A percentile compares a stretch with the other conserved stretches of the same genome.
Evolutionary conservation across 2,888 invertebrate species (phyloP).

Genomic region (Chymomyza fuscimana): DNA sequence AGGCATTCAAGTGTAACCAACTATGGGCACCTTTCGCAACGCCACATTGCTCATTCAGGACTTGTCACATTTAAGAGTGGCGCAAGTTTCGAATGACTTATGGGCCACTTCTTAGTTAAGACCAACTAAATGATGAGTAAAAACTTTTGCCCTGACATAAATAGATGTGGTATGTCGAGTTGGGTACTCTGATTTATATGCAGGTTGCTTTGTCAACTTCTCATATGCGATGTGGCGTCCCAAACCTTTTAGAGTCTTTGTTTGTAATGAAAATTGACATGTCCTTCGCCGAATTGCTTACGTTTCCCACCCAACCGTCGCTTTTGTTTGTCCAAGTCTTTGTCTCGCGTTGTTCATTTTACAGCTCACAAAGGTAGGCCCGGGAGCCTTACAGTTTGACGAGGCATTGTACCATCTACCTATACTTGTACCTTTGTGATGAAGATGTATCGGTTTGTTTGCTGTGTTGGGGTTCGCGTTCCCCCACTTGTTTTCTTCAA

Average conservation of each 20-base stretch:
- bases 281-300: constrained; percentile 10
- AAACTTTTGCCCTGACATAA: constrained; percentile 44
- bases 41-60: constrained; percentile 3
- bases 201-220: not conserved
- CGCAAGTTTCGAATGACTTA: constrained; percentile 51
- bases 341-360: constrained; percentile 8
- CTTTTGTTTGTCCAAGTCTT: constrained; percentile 1
- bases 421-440: constrained; percentile 1
- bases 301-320: not conserved
- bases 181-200: constrained; percentile 10
- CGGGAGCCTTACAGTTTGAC: not conserved
- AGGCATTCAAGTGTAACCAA: constrained; percentile 5
- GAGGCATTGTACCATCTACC: not conserved
- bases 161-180: constrained; percentile 4
- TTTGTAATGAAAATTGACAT: constrained; percentile 65
- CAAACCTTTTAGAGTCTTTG: constrained; percentile 48
- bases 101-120: constrained; percentile 48
- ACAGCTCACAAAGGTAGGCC: constrained; percentile 7
- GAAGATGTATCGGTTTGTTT: constrained; percentile 10
- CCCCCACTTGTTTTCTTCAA: not conserved
- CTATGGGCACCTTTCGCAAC: not conserved
- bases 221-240: constrained; percentile 25
- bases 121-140: constrained; percentile 54
- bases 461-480: not conserved
- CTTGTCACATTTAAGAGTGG: not conserved